These are phyloP conservation scores for Pedetes capensis DNA, from an alignment of 2,113 vertebrate species.

Conservation along the genomic window DNA sequence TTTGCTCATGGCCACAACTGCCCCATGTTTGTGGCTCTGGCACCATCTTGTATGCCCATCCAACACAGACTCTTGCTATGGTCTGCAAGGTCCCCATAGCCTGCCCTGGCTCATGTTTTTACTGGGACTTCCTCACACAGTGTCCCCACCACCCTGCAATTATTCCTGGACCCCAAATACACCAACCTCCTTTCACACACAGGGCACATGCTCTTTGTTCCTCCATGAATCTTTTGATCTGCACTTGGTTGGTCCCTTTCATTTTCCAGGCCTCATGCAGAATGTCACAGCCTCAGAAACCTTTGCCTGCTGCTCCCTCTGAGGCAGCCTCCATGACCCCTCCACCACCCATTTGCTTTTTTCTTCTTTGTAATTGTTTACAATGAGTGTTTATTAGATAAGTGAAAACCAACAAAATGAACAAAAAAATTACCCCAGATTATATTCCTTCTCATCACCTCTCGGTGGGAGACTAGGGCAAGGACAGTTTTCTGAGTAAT, in stretches of 20 bases:
- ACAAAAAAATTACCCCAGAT: not conserved
- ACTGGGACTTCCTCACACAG: not conserved
- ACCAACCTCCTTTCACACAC: too few species aligned
- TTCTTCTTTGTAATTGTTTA: not conserved
- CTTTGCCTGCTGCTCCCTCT: too few species aligned
- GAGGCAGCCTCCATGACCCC: rapidly evolving
- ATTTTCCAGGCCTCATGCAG: not conserved
- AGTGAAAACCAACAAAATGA: not conserved
- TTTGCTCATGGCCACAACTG: not conserved
- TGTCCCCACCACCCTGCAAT: not conserved
- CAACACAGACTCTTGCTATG: not conserved
- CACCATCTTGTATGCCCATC: not conserved
- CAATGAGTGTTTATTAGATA: not conserved
- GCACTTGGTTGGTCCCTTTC: too few species aligned
- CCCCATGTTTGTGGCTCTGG: not conserved
- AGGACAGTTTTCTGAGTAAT: not conserved
- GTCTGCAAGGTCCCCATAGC: rapidly evolving
- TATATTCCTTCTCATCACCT: not conserved
- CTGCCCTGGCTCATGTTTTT: not conserved
- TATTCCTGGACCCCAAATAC: not conserved
- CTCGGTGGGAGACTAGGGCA: not conserved
- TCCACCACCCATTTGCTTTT: not conserved
- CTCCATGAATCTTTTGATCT: too few species aligned
- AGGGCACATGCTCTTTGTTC: not conserved
- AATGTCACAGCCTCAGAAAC: not conserved